Evolutionary conservation across 2,113 vertebrate species (phyloP).

Genomic region (Callocephalon fimbriatum): DNA sequence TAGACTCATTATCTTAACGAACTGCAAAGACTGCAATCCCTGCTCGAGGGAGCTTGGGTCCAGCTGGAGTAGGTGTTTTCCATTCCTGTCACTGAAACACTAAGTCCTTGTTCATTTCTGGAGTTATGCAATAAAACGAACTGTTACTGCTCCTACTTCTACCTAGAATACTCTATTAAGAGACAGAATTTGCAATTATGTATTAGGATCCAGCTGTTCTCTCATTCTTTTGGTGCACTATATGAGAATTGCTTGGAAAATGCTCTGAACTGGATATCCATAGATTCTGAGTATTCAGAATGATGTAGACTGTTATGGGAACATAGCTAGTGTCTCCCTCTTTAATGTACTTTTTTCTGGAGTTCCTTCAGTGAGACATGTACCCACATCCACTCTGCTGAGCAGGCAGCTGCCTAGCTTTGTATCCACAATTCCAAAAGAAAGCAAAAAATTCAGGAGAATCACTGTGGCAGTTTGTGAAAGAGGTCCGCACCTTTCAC

Average conservation of each 20-base stretch:
- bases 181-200: background rate
- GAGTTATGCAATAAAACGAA: background rate
- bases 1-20: background rate
- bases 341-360: background rate
- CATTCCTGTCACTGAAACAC: background rate
- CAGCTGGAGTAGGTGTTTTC: background rate
- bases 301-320: background rate
- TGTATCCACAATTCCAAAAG: background rate
- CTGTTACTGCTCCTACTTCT: background rate
- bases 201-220: background rate
- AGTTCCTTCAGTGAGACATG: fast-evolving
- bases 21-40: background rate
- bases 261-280: background rate
- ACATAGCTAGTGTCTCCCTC: background rate
- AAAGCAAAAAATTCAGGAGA: background rate
- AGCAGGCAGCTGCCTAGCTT: background rate
- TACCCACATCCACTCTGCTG: background rate
- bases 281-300: background rate
- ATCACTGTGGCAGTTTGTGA: background rate
- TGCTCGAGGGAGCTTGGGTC: background rate
- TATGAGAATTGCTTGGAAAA: background rate
- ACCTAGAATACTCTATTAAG: background rate
- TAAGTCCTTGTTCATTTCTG: background rate
- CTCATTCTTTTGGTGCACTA: background rate
- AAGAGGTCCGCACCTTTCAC: background rate